These are phyloP conservation scores for Pantelozetes paolii DNA, from an alignment of 2,888 invertebrate species.

Conservation along the genomic window DNA sequence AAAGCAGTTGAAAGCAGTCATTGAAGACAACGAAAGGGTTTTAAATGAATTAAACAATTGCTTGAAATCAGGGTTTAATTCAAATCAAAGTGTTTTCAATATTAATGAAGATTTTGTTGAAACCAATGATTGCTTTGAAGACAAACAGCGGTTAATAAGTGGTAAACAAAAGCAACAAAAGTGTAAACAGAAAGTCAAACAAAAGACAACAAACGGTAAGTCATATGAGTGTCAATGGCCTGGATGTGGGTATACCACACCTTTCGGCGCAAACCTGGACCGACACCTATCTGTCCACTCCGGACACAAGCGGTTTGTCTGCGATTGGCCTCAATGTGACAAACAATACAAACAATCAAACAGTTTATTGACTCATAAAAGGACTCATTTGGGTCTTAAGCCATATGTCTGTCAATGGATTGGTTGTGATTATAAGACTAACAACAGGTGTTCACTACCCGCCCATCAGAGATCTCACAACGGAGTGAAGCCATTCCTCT, in stretches of 20 bases:
- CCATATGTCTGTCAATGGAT: conserved; percentile 18
- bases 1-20: conserved; percentile 7
- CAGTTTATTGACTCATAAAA: conserved; percentile 5
- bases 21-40: conserved; percentile 16
- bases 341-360: conserved; percentile 22
- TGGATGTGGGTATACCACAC: not conserved
- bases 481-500: not conserved
- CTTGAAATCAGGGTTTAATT: not conserved
- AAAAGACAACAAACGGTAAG: not conserved
- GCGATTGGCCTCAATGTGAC: conserved; percentile 13
- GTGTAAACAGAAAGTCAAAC: not conserved
- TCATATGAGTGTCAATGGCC: conserved; percentile 13
- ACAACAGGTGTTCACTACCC: conserved; percentile 26
- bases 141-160: not conserved
- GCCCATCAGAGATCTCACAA: conserved; percentile 1
- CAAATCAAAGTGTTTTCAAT: not conserved
- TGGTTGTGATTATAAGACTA: conserved; percentile 17
- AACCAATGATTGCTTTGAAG: not conserved
- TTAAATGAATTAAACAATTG: not conserved
- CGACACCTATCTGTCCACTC: conserved; percentile 1
- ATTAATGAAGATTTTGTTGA: not conserved
- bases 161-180: not conserved
- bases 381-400: conserved; percentile 9
- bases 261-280: not conserved
- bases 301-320: not conserved